These are phyloP conservation scores for Peucedramus taeniatus DNA, from an alignment of 2,113 vertebrate species.

Conservation along the genomic window DNA sequence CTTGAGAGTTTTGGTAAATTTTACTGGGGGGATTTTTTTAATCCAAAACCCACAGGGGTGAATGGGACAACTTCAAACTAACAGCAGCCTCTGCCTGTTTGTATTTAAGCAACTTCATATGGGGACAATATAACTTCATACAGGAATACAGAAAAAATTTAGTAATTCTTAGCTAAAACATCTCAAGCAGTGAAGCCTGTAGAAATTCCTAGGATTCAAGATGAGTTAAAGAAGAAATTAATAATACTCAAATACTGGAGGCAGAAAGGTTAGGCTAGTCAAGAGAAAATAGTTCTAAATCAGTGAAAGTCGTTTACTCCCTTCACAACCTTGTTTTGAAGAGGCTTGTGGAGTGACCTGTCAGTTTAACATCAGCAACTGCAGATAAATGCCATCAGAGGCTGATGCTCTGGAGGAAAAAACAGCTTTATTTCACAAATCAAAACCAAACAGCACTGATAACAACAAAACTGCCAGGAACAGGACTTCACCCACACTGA, in stretches of 20 bases:
- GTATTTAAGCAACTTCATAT: background rate
- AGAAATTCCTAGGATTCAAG: background rate
- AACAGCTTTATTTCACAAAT: background rate
- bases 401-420: background rate
- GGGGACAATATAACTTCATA: background rate
- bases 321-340: background rate
- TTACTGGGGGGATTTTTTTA: background rate
- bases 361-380: background rate
- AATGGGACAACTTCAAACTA: background rate
- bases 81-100: background rate
- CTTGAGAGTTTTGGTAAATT: background rate
- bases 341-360: background rate
- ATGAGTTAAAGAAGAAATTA: background rate
- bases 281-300: background rate
- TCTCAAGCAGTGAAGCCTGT: background rate
- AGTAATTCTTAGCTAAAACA: background rate
- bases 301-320: background rate
- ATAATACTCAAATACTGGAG: background rate
- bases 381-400: background rate
- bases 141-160: background rate
- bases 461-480: background rate
- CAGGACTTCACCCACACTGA: background rate
- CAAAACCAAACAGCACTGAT: background rate
- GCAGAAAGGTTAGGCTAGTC: background rate
- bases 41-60: background rate